Evolutionary conservation across 2,888 invertebrate species (phyloP), one percentile per base, ranked within the genome.

Genomic region (Diachrysia chrysitis): DNA sequence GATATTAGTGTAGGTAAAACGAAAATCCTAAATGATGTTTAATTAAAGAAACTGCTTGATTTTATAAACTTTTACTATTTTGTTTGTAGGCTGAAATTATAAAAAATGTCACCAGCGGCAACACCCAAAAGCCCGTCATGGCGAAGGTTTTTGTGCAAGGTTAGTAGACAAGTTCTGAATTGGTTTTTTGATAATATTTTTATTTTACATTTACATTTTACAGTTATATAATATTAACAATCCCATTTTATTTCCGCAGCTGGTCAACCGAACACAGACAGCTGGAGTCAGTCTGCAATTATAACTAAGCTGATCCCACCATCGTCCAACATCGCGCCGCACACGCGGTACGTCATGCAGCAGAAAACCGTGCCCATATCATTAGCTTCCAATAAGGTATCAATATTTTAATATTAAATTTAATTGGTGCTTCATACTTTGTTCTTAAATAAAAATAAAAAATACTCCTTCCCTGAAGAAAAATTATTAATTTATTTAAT

Each of bases 111-210:
- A 77, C 69, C 6, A 66, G 78, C 25, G 56, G 76, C 6, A 87
- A 85, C 64, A 57, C 71, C 0, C 66, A 79, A 16, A 92, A 93
- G 69, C 89, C 89, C 9, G 60, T 93, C n/a, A 32, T 92, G 69
- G 85, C 90, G 0, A 94, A 93, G 85, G 85, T 93, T 35, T 87
- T 93, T 23, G 76, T 94, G 7, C 93, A 90, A 90, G 92, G 94
- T 93, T 86, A 76, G 51, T 48, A 21, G 35, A 6, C 48, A n/a
- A 57, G 19, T 6, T 42, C 19, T 10, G 5, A 16, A 1, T 14
- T 37, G 1, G 14, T 37, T 35, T n/a, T 9, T 14, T 16, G 16
- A 16, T 37, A 37, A 16, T 14, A 4, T 16, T 16, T n/a, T n/a
- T 42, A 6, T 6, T 6, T n/a, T 42, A n/a, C n/a, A n/a, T n/a